Evolutionary conservation across 2,888 invertebrate genomes (phyloP).

Genomic region (Muschampia plurimacula): DNA sequence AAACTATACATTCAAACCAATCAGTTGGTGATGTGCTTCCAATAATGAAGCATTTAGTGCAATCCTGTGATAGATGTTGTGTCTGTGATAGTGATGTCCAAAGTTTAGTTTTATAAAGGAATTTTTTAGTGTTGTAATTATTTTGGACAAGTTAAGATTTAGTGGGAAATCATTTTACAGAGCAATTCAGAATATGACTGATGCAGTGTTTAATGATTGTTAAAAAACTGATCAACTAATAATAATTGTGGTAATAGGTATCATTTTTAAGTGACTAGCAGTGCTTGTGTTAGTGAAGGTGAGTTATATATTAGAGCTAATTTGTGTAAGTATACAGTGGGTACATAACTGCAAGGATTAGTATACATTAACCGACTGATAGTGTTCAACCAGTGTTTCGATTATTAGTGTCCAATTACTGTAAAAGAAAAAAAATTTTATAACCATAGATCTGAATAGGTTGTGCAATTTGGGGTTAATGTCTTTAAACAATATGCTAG

Average conservation of each 20-base stretch:
- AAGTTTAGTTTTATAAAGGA: background rate
- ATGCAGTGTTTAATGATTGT: background rate
- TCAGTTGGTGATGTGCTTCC: slow-evolving; percentile 34
- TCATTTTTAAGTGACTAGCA: background rate
- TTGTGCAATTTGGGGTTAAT: no score
- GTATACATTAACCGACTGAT: no score
- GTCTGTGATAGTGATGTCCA: slow-evolving; percentile 35
- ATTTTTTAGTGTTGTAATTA: background rate
- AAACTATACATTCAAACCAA: slow-evolving; percentile 20
- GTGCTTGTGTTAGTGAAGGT: slow-evolving; percentile 6
- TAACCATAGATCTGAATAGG: no score
- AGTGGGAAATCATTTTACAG: background rate
- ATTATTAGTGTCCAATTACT: no score
- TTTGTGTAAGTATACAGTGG: background rate
- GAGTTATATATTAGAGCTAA: background rate
- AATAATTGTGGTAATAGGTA: slow-evolving; percentile 1
- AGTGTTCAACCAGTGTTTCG: no score
- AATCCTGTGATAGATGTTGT: slow-evolving; percentile 30
- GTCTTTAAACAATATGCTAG: no score
- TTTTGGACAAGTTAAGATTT: background rate
- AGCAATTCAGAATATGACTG: background rate
- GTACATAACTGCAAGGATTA: background rate
- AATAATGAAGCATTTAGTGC: slow-evolving; percentile 18
- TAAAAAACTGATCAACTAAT: background rate
- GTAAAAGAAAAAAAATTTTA: no score